Evolutionary conservation across 2,113 vertebrate species (phyloP), one percentile per base, ranked within the genome.

Genomic region (Struthidea cinerea): DNA sequence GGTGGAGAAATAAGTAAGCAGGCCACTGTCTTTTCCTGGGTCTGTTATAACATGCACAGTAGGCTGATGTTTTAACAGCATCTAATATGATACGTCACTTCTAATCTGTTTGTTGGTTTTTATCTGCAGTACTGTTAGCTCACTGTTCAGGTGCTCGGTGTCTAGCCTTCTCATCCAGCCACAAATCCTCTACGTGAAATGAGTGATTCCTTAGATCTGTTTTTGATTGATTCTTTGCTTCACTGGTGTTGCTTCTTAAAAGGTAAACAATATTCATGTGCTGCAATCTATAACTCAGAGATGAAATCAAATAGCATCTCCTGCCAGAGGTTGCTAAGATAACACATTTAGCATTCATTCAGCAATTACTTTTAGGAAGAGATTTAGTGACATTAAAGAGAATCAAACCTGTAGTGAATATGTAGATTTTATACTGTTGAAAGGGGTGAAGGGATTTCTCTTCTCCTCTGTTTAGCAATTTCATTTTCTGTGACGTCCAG

Each of bases 181-280:
- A 95, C 89, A 95, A 91, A 89, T 91, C 94, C 94, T 90, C 94
- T 89, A 77, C 84, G 53, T 89, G 90, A 93, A 95, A 94, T 93
- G 80, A 96, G 80, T 61, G 83, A 90, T 94, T 93, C 90, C 90
- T 89, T 94, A 91, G 73, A 76, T 90, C 96, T 96, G 87, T 75
- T 95, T 94, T 86, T 96, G 87, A 94, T 88, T 77, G 89, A 91
- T 95, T 95, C 90, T 91, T 96, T 96, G 89, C 91, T 96, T 96
- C 95, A 92, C 86, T 93, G 88, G 55, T 94, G 83, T 94, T 95
- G 84, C 88, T 94, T 92, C 95, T 96, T 96, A 94, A 96, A 96
- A 96, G 90, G 94, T 96, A 91, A 94, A 95, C 91, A 93, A 91
- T 88, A 91, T 94, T 95, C 81, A 87, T 89, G 69, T 55, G 84